A percentile compares a stretch with the other conserved stretches of the same genome.
Conservation (phyloP, 2,113 vertebrate genomes). For the Oenanthe melanoleuca region DNA sequence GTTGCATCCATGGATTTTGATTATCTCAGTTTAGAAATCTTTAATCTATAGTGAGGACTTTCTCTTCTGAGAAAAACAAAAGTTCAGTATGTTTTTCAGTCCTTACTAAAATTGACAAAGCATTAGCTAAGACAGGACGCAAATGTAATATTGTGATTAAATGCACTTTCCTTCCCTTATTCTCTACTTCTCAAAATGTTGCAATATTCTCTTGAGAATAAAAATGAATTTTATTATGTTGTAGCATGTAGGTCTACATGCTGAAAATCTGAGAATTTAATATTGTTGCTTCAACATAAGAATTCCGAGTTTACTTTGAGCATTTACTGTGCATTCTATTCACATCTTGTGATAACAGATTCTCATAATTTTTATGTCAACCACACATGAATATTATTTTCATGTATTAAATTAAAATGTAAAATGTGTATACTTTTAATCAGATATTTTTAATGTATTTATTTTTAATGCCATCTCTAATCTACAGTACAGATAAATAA, state of each 20-base stretch:
- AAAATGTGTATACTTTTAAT: background rate
- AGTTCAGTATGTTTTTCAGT: background rate
- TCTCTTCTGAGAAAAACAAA: conserved; percentile 1
- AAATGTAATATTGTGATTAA: background rate
- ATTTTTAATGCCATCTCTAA: background rate
- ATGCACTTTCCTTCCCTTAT: background rate
- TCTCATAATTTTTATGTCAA: background rate
- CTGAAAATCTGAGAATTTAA: background rate
- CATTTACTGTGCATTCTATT: background rate
- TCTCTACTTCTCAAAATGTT: background rate
- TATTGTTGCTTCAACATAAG: background rate
- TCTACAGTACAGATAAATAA: background rate
- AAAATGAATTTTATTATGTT: background rate
- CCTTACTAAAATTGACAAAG: background rate
- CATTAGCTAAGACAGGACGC: background rate
- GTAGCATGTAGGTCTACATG: background rate
- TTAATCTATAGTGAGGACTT: conserved; percentile 1
- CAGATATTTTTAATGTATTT: background rate
- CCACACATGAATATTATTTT: background rate
- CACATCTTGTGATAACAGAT: background rate
- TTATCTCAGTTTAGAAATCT: conserved; percentile 42
- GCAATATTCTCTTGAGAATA: background rate
- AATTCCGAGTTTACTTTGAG: background rate
- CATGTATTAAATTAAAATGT: background rate
- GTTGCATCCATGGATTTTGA: conserved; percentile 28